Conservation (phyloP, 2,113 vertebrate species). For the Eleginops maclovinus region DNA sequence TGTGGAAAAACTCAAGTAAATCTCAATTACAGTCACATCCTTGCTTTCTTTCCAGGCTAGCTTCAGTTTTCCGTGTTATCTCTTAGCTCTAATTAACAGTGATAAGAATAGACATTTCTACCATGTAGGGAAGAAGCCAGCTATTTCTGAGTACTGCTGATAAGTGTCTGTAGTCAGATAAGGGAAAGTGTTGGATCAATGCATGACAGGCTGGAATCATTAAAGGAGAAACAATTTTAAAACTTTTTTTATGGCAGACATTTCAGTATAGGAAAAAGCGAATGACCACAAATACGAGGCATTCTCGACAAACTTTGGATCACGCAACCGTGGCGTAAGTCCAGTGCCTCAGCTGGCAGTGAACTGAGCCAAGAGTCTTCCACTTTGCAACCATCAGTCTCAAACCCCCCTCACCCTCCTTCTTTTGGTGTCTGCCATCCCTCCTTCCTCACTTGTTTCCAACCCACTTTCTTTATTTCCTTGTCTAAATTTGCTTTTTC, state of each 20-base stretch:
- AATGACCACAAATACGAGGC: slow-evolving; percentile 14
- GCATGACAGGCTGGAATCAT: slow-evolving; percentile 14
- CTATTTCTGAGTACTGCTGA: slow-evolving; percentile 49
- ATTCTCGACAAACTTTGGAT: slow-evolving; percentile 46
- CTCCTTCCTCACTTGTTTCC: slow-evolving; percentile 12
- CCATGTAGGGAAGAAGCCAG: slow-evolving; percentile 5
- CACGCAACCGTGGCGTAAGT: slow-evolving; percentile 36
- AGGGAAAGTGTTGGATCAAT: slow-evolving; percentile 27
- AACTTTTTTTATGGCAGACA: background rate
- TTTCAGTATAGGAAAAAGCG: background rate
- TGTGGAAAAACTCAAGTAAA: background rate
- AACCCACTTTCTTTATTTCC: slow-evolving; percentile 5
- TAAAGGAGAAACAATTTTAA: background rate
- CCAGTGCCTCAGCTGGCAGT: slow-evolving; percentile 57
- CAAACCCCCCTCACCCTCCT: background rate
- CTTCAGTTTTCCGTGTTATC: slow-evolving; percentile 36
- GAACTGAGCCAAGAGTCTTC: slow-evolving; percentile 36
- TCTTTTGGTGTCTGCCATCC: slow-evolving; percentile 31
- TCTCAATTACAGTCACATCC: background rate
- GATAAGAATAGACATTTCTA: slow-evolving; percentile 44
- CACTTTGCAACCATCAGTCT: slow-evolving; percentile 7
- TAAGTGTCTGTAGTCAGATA: slow-evolving; percentile 26
- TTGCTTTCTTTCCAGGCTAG: background rate
- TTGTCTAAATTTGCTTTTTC: background rate
- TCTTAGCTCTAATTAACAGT: slow-evolving; percentile 19